Evolutionary conservation across 64 coral and sea anemone genomes (phyloP), one percentile per base, ranked within the genome.

Genomic region (Montipora foliosa): DNA sequence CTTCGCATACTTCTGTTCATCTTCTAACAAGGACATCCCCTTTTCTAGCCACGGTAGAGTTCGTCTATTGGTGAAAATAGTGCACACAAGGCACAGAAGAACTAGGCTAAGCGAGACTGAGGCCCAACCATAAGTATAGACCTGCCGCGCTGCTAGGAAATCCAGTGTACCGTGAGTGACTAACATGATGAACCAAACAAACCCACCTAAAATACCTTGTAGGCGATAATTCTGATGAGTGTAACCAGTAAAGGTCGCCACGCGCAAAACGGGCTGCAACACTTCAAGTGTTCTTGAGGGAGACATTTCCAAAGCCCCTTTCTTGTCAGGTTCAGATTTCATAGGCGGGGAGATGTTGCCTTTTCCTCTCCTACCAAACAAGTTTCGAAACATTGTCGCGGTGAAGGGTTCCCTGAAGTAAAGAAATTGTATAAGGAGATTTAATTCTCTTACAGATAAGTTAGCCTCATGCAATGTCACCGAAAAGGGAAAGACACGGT

Each of bases 31-130:
- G 5, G 47, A 85, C 88, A 95, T 70, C 2, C 93, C 93, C 47
- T 89, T 89, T 66, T 95, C 93, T 22, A 95, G 58, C 93, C 93
- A 95, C 1, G 93, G 93, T 5, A 95, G 48, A 4, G 57, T 89
- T 20, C 51, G 6, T 83, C 48, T 95, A 17, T 89, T 95, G 17
- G 83, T 46, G 64, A 89, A 95, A 89, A 90, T 85, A 16, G 74
- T 90, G 8, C 80, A 90, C 15, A 95, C 47, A 7, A 95, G 58
- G 71, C 79, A 94, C 87, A 90, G 17, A 17, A 95, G 44, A 37
- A 85, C 70, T 5, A 90, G 75, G 47, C 89, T 76, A 17, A 95
- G 16, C 55, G 88, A 90, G 8, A 95, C 71, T 0, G 93, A 95
- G 6, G 87, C 93, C 93, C 93, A 95, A 19, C 87, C 80, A 37